Evolutionary conservation across 2,113 vertebrate species (phyloP).

Genomic region (Aspiorhynchus laticeps): DNA sequence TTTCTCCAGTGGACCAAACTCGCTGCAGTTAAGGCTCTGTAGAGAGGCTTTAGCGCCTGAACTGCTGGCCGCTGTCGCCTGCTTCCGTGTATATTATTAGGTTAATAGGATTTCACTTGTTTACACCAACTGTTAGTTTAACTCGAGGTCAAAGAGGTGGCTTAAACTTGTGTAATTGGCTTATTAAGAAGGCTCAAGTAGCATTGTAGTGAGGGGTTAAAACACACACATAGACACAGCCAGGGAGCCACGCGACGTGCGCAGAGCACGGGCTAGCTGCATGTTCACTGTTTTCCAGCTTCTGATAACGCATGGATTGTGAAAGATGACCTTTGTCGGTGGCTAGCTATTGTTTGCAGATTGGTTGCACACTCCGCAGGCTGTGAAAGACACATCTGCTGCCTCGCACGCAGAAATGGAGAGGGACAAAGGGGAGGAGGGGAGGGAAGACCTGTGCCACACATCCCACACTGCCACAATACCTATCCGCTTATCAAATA

Average conservation of each 20-base stretch:
- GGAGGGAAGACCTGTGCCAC: slow-evolving; percentile 53
- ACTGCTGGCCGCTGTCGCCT: slow-evolving; percentile 45
- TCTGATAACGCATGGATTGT: slow-evolving; percentile 61
- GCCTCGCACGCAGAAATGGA: slow-evolving; percentile 61
- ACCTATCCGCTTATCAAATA: slow-evolving; percentile 83
- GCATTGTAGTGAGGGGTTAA: slow-evolving; percentile 52
- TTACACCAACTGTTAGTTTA: slow-evolving; percentile 68
- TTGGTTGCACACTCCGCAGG: slow-evolving; percentile 72
- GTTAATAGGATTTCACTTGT: slow-evolving; percentile 69
- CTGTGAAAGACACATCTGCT: slow-evolving; percentile 83
- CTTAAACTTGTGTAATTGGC: slow-evolving; percentile 65
- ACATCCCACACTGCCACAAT: slow-evolving; percentile 65
- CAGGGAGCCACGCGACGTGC: background rate
- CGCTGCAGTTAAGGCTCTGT: background rate
- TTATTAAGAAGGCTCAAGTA: slow-evolving; percentile 58
- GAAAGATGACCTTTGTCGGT: slow-evolving; percentile 77
- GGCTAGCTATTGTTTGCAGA: slow-evolving; percentile 79
- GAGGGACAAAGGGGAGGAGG: slow-evolving; percentile 31
- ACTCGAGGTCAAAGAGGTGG: slow-evolving; percentile 61
- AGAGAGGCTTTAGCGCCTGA: slow-evolving; percentile 44
- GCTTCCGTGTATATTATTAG: slow-evolving; percentile 61
- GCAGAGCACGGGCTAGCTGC: slow-evolving; percentile 36
- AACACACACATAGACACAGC: slow-evolving; percentile 39
- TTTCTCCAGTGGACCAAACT: slow-evolving; percentile 53
- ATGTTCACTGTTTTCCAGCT: slow-evolving; percentile 31